These are phyloP conservation scores for Poecilia velifera DNA, from an alignment of 2,797 vertebrate species.

Conservation along the genomic window DNA sequence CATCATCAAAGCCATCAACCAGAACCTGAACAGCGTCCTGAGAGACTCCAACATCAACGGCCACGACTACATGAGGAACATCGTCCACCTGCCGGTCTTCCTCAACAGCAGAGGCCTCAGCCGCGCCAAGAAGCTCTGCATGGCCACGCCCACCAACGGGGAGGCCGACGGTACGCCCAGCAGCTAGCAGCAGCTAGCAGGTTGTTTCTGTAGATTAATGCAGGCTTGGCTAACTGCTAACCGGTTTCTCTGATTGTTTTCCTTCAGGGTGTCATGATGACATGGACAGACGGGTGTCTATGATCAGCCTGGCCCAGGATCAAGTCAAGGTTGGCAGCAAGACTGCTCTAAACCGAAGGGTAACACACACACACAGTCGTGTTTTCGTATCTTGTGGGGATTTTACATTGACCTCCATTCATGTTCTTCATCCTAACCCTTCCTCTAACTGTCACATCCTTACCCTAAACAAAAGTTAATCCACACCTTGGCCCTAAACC, in stretches of 20 bases:
- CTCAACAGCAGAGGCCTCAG: constrained; percentile 94
- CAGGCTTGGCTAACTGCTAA: background rate
- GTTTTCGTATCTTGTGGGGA: too few species aligned
- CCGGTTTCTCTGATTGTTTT: background rate
- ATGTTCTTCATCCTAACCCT: too few species aligned
- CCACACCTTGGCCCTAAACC: too few species aligned
- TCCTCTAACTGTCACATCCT: too few species aligned
- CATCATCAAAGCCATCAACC: constrained; percentile 99
- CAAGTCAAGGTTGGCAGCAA: constrained; percentile 92
- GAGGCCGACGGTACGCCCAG: constrained; percentile 70
- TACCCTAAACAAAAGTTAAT: too few species aligned
- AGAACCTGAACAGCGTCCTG: constrained; percentile 96
- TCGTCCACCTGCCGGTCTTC: constrained; percentile 96
- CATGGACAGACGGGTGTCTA: constrained; percentile 88
- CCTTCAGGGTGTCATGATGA: constrained; percentile 90
- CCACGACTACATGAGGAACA: constrained; percentile 98
- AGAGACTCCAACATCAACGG: constrained; percentile 98
- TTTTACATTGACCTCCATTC: too few species aligned
- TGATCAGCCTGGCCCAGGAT: constrained; percentile 89
- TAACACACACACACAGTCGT: constrained; percentile 58
- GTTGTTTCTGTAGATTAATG: background rate
- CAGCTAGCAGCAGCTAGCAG: too few species aligned
- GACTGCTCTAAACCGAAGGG: constrained; percentile 92
- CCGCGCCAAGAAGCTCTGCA: constrained; percentile 88
- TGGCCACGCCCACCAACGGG: constrained; percentile 85